Evolutionary conservation across 2,888 invertebrate species (phyloP).

Genomic region (Itoplectis maculator): DNA sequence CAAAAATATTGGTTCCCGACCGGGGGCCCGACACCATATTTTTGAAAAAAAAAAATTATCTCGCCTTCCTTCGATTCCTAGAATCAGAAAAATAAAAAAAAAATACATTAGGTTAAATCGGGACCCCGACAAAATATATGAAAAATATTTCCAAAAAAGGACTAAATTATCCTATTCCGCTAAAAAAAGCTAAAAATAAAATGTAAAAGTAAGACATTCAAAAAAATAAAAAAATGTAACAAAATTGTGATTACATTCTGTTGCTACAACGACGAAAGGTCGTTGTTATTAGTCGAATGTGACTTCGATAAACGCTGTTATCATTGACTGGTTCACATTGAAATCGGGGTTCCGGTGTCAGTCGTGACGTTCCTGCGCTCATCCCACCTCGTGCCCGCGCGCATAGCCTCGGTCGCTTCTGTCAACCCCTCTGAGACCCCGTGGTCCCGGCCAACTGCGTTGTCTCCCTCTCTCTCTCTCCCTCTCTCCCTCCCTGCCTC

Average conservation of each 20-base stretch:
- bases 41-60: too few species aligned
- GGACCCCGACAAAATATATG: background rate
- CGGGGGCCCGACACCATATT: background rate
- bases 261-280: background rate
- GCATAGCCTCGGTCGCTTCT: constrained; percentile 76
- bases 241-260: background rate
- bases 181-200: too few species aligned
- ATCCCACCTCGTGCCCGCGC: constrained; percentile 74
- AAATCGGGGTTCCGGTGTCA: constrained; percentile 39
- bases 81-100: background rate
- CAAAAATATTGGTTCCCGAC: constrained; percentile 12
- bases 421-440: constrained; percentile 78
- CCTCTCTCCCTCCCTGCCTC: constrained; percentile 64
- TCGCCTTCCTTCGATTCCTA: background rate
- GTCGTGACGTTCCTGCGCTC: constrained; percentile 76
- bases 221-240: background rate
- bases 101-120: background rate
- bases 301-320: background rate
- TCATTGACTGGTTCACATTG: background rate
- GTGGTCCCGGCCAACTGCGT: constrained; percentile 77
- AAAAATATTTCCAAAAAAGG: too few species aligned
- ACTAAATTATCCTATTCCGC: too few species aligned
- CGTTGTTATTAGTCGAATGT: background rate
- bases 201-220: too few species aligned
- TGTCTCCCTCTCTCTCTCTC: constrained; percentile 49